Conservation (phyloP, 2,797 vertebrate genomes). For the Chanos chanos region DNA sequence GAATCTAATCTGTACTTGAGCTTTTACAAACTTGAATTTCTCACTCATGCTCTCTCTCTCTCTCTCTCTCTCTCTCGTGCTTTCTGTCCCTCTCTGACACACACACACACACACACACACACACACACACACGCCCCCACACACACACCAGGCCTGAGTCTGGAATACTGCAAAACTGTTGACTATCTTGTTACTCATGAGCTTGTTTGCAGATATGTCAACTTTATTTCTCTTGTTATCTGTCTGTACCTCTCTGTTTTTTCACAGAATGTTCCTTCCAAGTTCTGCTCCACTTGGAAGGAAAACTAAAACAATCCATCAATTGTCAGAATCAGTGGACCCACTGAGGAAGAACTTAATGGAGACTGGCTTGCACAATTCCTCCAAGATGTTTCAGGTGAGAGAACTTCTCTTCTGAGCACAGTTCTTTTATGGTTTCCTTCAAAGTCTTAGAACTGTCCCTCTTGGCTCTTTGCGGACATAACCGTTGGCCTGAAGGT, state of each 20-base stretch:
- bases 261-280: constrained; percentile 31
- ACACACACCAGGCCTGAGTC: too few relatives aligned
- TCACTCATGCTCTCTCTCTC: not conserved
- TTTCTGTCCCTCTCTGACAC: not conserved
- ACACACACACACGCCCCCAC: not conserved
- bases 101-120: not conserved
- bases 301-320: constrained; percentile 57
- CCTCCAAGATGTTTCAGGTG: constrained; percentile 18
- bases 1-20: too few relatives aligned
- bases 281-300: constrained; percentile 52
- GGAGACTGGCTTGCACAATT: constrained; percentile 24
- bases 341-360: constrained; percentile 36
- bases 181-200: constrained; percentile 10
- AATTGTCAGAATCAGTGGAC: constrained; percentile 49
- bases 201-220: constrained; percentile 45
- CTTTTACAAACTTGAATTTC: too few relatives aligned
- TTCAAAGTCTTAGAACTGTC: too few relatives aligned
- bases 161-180: not conserved
- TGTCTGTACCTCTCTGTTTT: constrained; percentile 35
- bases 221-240: constrained; percentile 23
- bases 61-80: not conserved
- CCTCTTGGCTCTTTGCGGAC: too few relatives aligned
- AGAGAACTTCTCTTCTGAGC: not conserved
- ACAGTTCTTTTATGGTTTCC: constrained; percentile 1
- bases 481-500: too few relatives aligned